Conservation (phyloP, 92 coral and sea anemone species). For the Palythoa caribaeorum region DNA sequence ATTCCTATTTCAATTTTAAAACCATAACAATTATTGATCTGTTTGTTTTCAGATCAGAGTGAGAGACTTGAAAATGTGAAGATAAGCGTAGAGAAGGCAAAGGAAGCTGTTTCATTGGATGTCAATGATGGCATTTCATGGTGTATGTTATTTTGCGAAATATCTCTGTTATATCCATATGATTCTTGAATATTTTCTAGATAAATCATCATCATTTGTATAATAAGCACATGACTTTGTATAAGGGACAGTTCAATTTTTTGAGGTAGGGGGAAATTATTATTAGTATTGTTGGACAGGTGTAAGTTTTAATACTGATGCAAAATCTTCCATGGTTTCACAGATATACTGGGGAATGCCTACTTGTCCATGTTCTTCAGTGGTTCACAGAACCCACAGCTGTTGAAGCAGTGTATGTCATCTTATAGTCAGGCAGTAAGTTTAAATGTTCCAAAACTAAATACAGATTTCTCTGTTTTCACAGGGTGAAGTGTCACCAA, state of each 20-base stretch:
- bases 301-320: not conserved
- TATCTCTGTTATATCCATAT: not conserved
- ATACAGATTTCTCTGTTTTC: not conserved
- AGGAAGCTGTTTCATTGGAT: constrained; percentile 94
- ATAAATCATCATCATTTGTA: no score
- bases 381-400: constrained; percentile 90
- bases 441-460: not conserved
- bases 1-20: no score
- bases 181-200: no score
- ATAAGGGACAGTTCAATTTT: no score
- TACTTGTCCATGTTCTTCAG: constrained; percentile 96
- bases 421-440: constrained; percentile 95
- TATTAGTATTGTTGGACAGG: not conserved
- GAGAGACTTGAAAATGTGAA: constrained; percentile 88
- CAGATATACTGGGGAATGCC: constrained; percentile 97
- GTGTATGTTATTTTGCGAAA: constrained; percentile 72
- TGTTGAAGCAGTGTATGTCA: constrained; percentile 96
- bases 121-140: constrained; percentile 95
- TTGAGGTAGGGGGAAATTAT: not conserved
- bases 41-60: constrained; percentile 62
- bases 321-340: not conserved
- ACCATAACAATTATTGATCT: not conserved
- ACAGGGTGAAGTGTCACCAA: no score
- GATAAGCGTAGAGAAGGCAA: constrained; percentile 93
- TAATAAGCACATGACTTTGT: no score